phyloP scores from a whole-genome alignment of 2,888 invertebrate genomes.

The Scrobipalpa costella region DNA sequence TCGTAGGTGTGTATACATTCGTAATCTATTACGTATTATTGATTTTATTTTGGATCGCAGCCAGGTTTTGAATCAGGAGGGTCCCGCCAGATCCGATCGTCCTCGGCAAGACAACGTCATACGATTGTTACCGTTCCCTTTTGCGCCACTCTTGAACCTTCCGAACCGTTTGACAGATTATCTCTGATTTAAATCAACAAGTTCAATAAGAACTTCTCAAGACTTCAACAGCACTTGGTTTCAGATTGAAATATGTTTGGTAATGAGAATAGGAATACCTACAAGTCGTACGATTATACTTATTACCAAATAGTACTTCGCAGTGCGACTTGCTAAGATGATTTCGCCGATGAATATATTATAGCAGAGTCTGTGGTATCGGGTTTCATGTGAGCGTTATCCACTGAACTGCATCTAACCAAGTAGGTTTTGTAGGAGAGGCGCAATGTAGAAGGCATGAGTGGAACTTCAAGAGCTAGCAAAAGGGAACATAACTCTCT shows the following conservation, averaged over 20 bases:
- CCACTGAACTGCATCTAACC: not conserved
- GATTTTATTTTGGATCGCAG: conserved; percentile 32
- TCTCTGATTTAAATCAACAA: no score
- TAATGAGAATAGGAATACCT: not conserved
- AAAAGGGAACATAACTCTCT: conserved; percentile 33
- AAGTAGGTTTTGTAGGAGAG: not conserved
- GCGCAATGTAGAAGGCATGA: not conserved
- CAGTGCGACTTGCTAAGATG: not conserved
- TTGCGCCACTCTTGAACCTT: no score
- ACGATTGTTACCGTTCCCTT: no score
- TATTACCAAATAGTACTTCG: not conserved
- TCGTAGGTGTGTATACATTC: conserved; percentile 57
- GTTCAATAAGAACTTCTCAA: no score
- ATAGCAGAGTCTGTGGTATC: conserved; percentile 22
- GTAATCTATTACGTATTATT: conserved; percentile 39
- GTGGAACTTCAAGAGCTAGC: not conserved
- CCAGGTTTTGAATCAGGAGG: no score
- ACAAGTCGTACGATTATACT: not conserved
- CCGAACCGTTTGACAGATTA: no score
- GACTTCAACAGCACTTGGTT: not conserved
- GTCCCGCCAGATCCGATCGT: no score
- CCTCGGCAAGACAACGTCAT: no score
- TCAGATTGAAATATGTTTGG: not conserved
- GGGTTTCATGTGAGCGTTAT: not conserved
- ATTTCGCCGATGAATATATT: conserved; percentile 7